Conservation (phyloP, 2,888 invertebrate species). For the Netelia virgata region DNA sequence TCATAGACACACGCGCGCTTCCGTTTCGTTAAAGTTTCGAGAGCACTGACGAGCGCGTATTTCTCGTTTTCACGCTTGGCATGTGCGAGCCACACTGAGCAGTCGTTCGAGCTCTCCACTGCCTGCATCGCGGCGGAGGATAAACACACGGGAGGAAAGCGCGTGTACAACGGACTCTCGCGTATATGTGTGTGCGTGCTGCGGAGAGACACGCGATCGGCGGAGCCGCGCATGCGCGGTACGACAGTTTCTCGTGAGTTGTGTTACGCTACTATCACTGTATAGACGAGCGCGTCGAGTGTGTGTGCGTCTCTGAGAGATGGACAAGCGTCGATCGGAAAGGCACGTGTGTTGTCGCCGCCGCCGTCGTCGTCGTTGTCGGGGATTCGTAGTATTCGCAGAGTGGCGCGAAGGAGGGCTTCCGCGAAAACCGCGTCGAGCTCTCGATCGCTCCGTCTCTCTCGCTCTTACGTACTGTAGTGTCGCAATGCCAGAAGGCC, state of each 20-base stretch:
- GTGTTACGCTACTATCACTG: constrained; percentile 47
- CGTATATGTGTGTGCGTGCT: constrained; percentile 18
- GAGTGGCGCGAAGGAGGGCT: constrained; percentile 83
- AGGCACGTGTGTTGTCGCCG: constrained; percentile 74
- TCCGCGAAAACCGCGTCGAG: constrained; percentile 80
- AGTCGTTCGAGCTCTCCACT: constrained; percentile 31
- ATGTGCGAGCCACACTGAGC: constrained; percentile 61
- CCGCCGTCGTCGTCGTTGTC: constrained; percentile 53
- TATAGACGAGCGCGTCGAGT: constrained; percentile 30
- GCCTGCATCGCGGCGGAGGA: constrained; percentile 18
- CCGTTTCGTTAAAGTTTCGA: background rate
- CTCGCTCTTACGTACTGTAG: constrained; percentile 62
- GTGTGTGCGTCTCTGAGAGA: constrained; percentile 61
- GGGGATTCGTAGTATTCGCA: constrained; percentile 81
- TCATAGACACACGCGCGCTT: no score
- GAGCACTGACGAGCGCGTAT: background rate
- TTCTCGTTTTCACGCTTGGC: constrained; percentile 14
- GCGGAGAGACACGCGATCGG: constrained; percentile 59
- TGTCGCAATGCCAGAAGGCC: constrained; percentile 84
- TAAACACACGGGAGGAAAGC: constrained; percentile 49
- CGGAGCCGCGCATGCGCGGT: constrained; percentile 64
- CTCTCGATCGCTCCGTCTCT: constrained; percentile 54
- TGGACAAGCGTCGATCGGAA: constrained; percentile 61
- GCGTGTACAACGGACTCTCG: constrained; percentile 33
- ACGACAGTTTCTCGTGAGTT: constrained; percentile 21